Conservation (phyloP, 2,797 vertebrate species). For the Coreius guichenoti region DNA sequence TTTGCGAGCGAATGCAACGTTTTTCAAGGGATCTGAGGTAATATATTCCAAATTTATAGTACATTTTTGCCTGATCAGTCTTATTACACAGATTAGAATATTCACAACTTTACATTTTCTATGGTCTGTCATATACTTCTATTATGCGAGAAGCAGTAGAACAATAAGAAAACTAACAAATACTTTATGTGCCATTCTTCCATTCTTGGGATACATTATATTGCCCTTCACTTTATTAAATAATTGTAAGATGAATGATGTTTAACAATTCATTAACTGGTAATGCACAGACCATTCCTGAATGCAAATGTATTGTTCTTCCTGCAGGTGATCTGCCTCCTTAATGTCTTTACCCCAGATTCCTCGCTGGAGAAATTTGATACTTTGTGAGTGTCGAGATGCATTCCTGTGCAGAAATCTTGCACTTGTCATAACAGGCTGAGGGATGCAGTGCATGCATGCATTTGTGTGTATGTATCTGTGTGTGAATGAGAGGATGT, state of each 20-base stretch:
- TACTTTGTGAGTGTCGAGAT: constrained; percentile 80
- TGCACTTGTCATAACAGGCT: constrained; percentile 65
- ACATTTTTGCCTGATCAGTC: neutral
- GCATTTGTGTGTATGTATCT: neutral
- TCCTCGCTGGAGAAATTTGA: constrained; percentile 82
- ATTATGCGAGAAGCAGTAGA: neutral
- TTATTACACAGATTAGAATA: too few relatives aligned
- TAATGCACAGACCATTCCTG: neutral
- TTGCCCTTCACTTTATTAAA: neutral
- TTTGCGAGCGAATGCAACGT: neutral
- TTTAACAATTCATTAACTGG: neutral
- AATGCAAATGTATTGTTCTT: neutral
- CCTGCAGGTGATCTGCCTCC: constrained; percentile 81
- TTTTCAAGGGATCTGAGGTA: neutral
- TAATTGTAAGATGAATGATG: neutral
- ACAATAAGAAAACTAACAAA: neutral
- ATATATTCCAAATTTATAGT: neutral
- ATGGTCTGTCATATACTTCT: neutral
- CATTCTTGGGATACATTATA: neutral
- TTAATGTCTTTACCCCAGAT: constrained; percentile 85
- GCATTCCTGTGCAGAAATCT: constrained; percentile 67
- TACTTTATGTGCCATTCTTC: neutral
- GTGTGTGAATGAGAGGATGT: neutral
- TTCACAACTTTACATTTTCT: neutral
- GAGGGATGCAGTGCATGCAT: constrained; percentile 5